These are phyloP conservation scores for Melanotaenia duboulayi DNA, from an alignment of 2,113 vertebrate species.

Conservation along the genomic window DNA sequence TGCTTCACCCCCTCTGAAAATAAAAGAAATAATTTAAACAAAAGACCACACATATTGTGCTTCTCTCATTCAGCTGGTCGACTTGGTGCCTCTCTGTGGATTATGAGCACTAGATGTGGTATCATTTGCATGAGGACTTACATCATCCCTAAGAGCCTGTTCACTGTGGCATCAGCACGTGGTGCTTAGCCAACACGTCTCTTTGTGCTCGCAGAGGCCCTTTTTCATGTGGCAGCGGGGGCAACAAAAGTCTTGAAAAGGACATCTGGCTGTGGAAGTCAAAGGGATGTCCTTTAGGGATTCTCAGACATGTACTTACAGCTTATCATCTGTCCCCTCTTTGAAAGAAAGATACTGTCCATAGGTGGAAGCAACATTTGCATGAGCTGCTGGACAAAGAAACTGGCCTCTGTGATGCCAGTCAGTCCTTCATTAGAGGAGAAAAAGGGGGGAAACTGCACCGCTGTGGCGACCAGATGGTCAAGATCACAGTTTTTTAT, in stretches of 20 bases:
- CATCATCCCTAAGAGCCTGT: conserved; percentile 69
- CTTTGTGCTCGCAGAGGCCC: conserved; percentile 71
- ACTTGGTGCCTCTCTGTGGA: conserved; percentile 30
- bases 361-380: conserved; percentile 59
- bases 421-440: conserved; percentile 51
- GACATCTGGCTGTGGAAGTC: conserved; percentile 74
- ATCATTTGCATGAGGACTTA: conserved; percentile 74
- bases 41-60: not conserved
- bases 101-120: conserved; percentile 53
- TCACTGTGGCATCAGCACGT: conserved; percentile 71
- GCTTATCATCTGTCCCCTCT: conserved; percentile 40
- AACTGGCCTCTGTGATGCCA: conserved; percentile 36
- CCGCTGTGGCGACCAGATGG: conserved; percentile 73
- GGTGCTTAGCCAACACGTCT: conserved; percentile 69
- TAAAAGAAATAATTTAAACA: not conserved
- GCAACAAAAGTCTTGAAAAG: conserved; percentile 69
- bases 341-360: conserved; percentile 59
- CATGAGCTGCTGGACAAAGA: conserved; percentile 58
- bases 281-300: conserved; percentile 66
- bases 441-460: conserved; percentile 22
- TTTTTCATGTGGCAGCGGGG: conserved; percentile 64
- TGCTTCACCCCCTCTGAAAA: no score
- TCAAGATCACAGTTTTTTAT: conserved; percentile 73
- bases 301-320: conserved; percentile 53
- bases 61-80: conserved; percentile 44